Evolutionary conservation across 1,140 invertebrate species (phyloP).

Genomic region (Trichonephila clavata): DNA sequence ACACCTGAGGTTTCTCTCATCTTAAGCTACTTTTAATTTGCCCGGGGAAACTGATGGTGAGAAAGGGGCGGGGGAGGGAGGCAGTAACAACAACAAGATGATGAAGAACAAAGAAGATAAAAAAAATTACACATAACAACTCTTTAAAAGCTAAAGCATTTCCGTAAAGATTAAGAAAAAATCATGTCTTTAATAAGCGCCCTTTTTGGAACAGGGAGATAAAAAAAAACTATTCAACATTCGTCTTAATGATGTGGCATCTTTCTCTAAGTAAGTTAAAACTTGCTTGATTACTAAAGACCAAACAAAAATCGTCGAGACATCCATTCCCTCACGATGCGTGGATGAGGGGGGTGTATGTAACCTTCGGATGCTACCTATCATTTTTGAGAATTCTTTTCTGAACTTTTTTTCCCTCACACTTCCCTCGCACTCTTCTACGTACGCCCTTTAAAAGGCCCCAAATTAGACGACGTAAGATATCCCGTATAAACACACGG

Average conservation of each 20-base stretch:
- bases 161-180: not conserved
- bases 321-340: not conserved
- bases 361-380: conserved; percentile 58
- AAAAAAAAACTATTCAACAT: conserved; percentile 28
- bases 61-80: no score
- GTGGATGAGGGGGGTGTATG: conserved; percentile 37
- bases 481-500: conserved; percentile 42
- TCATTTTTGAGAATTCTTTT: conserved; percentile 54
- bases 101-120: conserved; percentile 11
- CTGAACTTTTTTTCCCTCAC: not conserved
- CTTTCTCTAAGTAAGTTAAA: conserved; percentile 72
- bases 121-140: conserved; percentile 4
- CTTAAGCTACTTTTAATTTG: conserved; percentile 73
- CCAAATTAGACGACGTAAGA: conserved; percentile 65
- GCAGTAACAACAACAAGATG: conserved; percentile 26
- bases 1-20: conserved; percentile 52
- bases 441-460: conserved; percentile 48
- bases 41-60: not conserved
- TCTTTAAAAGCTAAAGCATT: not conserved
- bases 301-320: conserved; percentile 57
- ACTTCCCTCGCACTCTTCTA: not conserved
- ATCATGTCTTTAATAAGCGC: conserved; percentile 56
- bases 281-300: conserved; percentile 57
- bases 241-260: conserved; percentile 62
- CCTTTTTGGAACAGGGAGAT: conserved; percentile 15